A percentile compares a stretch with the other conserved stretches of the same genome.
Conservation (phyloP, 2,797 vertebrate species). For the Bucorvus abyssinicus region DNA sequence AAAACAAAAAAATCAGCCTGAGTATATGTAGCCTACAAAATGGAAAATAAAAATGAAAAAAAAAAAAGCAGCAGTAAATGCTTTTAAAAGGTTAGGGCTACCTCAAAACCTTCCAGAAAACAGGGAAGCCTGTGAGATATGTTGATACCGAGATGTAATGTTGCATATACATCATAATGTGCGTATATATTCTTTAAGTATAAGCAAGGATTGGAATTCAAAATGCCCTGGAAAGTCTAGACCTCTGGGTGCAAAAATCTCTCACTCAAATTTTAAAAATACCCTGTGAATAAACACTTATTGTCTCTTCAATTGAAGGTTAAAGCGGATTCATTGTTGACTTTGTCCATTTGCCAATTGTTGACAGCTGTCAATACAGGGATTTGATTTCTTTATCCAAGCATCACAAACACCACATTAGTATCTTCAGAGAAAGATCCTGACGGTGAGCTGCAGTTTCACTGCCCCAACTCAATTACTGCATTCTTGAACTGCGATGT, state of each 20-base stretch:
- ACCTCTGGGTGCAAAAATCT: neutral
- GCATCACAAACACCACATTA: conserved; percentile 62
- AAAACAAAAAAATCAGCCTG: neutral
- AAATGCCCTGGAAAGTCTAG: neutral
- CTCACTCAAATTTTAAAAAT: neutral
- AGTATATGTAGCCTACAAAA: neutral
- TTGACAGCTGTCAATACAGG: conserved; percentile 75
- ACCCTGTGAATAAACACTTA: neutral
- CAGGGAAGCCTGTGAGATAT: neutral
- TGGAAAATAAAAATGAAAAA: neutral
- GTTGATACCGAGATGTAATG: neutral
- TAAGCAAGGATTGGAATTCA: neutral
- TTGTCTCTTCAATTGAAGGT: neutral
- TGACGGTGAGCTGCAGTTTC: conserved; percentile 60
- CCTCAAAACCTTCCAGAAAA: neutral
- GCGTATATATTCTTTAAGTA: neutral
- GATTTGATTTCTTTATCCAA: conserved; percentile 75
- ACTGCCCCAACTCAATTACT: conserved; percentile 86
- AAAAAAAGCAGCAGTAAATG: neutral
- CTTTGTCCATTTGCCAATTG: conserved; percentile 41
- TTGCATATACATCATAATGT: neutral
- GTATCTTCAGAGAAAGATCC: conserved; percentile 70
- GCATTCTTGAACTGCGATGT: conserved; percentile 85
- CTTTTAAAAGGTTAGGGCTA: neutral
- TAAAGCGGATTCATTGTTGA: conserved; percentile 10